phyloP scores from a whole-genome alignment of 2,888 invertebrate species.

The Drosophila quasianomalipes region DNA sequence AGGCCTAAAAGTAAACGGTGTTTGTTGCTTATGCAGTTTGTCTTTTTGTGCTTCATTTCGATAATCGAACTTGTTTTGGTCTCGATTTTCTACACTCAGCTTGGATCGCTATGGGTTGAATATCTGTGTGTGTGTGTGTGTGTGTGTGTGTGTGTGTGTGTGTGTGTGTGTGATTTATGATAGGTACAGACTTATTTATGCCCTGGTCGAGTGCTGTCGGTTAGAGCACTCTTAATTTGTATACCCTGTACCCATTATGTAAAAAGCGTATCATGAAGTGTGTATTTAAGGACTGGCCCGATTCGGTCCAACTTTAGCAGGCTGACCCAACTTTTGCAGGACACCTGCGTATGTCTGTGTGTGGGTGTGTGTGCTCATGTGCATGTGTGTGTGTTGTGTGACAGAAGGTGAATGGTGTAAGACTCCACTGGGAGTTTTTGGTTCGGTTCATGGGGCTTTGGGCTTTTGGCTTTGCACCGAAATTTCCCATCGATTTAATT shows the following conservation, averaged over 20 bases:
- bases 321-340: slow-evolving; percentile 5
- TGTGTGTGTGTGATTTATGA: not conserved
- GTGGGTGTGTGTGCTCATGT: not conserved
- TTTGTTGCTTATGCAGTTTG: not conserved
- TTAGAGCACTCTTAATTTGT: not conserved
- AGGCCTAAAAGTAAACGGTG: not conserved
- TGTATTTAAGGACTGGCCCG: slow-evolving; percentile 5
- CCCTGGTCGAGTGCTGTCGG: not conserved
- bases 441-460: slow-evolving; percentile 28
- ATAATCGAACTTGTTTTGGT: not conserved
- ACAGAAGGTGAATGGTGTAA: slow-evolving; percentile 24
- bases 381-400: slow-evolving; percentile 8
- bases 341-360: slow-evolving; percentile 2
- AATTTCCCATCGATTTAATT: slow-evolving; percentile 76
- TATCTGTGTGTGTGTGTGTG: not conserved
- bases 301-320: slow-evolving; percentile 2
- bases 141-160: not conserved
- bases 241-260: slow-evolving; percentile 1
- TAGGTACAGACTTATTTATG: not conserved
- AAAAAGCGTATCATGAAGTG: not conserved
- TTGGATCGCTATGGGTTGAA: not conserved
- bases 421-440: slow-evolving; percentile 42
- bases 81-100: not conserved
- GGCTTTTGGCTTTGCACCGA: slow-evolving; percentile 58
- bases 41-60: not conserved